Evolutionary conservation across 2,888 invertebrate genomes (phyloP).

Genomic region (Sepiola atlantica): DNA sequence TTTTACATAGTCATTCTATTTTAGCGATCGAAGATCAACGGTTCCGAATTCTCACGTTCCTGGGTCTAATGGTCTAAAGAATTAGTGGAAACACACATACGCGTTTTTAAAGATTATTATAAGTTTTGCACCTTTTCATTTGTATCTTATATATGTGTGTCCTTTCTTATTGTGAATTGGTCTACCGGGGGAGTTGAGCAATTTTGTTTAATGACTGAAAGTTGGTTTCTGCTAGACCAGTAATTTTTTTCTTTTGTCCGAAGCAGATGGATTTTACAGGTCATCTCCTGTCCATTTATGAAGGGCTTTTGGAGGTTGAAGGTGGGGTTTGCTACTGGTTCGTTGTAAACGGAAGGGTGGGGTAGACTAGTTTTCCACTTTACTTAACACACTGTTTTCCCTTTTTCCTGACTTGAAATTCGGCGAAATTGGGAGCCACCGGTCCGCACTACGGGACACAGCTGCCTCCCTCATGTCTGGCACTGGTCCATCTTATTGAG

Average conservation of each 20-base stretch:
- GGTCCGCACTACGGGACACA: neutral
- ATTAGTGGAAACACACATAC: too few relatives aligned
- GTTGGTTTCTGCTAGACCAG: neutral
- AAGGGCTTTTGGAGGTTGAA: neutral
- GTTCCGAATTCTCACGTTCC: too few relatives aligned
- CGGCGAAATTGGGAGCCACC: neutral
- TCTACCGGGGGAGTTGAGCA: neutral
- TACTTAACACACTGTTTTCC: neutral
- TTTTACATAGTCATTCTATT: too few relatives aligned
- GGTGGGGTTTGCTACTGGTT: neutral
- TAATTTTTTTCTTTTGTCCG: neutral
- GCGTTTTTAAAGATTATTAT: too few relatives aligned
- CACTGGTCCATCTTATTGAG: neutral
- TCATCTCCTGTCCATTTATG: neutral
- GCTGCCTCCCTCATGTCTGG: neutral
- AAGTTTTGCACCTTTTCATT: too few relatives aligned
- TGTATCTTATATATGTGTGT: too few relatives aligned
- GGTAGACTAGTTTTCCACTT: neutral
- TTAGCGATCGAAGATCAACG: too few relatives aligned
- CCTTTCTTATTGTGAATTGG: neutral
- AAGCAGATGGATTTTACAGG: neutral
- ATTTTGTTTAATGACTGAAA: neutral
- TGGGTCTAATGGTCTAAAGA: too few relatives aligned
- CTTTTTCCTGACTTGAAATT: neutral
- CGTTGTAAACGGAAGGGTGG: neutral